Evolutionary conservation across 2,888 invertebrate genomes (phyloP), one percentile per base, ranked within the genome.

Genomic region (Mayetiola destructor): DNA sequence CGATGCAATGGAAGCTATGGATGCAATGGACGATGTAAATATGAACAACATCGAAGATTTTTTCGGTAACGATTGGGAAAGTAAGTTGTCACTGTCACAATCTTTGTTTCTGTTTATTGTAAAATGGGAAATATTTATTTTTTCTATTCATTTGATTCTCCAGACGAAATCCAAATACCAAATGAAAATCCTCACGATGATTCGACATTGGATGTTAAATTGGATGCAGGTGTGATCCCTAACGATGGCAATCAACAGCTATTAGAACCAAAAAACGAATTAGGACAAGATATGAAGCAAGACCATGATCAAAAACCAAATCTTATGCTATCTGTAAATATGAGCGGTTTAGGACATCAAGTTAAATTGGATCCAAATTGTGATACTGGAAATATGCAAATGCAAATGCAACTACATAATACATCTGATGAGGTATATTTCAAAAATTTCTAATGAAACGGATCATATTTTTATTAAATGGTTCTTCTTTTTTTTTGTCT

Each of bases 111-210:
- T 6, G n/a, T 16, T 12, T 39, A 10, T 16, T 39, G n/a, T 12
- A 12, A 16, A 16, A 16, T 42, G 18, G 23, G n/a, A 52, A 23
- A 27, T 29, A n/a, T 20, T 27, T 9, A 23, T 23, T 14, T 52
- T 9, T 14, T n/a, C 21, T 20, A 16, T 55, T 30, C 27, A 36
- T 32, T 20, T 16, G n/a, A 23, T 55, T 30, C 42, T 40, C 14
- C 57, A 59, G 59, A 59, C 59, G 62, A 61, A 58, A 62, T 63
- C 39, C 62, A 62, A 55, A 62, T 64, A 59, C 83, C 82, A 35
- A 48, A 23, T 23, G 48, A 48, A 5, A 48, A 48, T n/a, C 48
- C 48, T 16, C 48, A 48, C 23, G 48, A 48, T 48, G 48, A 48
- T 48, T 27, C 48, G 27, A 48, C 48, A 16, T 27, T 48, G 6